Percentiles rank a stretch among this genome's conserved stretches.
Conservation (phyloP, 2,797 vertebrate genomes). For the Silurus lanzhouensis region DNA sequence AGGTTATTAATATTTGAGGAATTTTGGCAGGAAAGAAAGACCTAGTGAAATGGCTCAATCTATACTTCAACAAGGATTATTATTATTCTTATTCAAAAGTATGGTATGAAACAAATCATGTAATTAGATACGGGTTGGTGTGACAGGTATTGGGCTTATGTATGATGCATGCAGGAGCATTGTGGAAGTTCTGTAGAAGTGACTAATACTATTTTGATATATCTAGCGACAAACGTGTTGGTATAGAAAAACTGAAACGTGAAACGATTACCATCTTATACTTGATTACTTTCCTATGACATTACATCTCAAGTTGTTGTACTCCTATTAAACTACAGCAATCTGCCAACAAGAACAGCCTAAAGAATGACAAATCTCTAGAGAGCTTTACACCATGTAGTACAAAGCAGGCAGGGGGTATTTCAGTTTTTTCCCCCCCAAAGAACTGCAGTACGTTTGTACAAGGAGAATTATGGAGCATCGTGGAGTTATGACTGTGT, state of each 20-base stretch:
- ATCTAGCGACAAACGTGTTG: neutral
- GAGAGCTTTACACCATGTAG: neutral
- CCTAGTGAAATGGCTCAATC: conserved; percentile 17
- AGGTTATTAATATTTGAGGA: conserved; percentile 30
- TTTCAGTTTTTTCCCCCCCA: neutral
- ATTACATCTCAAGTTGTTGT: too few species aligned
- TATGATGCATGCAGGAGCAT: neutral
- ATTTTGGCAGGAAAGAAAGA: conserved; percentile 13
- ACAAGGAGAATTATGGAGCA: conserved; percentile 23
- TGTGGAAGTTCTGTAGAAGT: neutral
- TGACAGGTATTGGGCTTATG: neutral
- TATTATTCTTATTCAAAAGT: conserved; percentile 16
- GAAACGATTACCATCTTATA: neutral
- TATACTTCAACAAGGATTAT: conserved; percentile 42
- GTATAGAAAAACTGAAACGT: neutral
- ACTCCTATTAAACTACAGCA: neutral
- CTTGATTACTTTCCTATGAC: neutral
- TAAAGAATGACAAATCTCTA: neutral
- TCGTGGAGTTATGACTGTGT: neutral
- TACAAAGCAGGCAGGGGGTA: neutral
- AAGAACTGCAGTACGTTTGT: neutral
- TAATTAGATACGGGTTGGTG: conserved; percentile 3
- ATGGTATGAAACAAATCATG: conserved; percentile 15
- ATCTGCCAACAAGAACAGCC: too few species aligned
- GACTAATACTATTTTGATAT: neutral